Evolutionary conservation across 1,140 invertebrate genomes (phyloP).

Genomic region (Diplogasteroides magnus): DNA sequence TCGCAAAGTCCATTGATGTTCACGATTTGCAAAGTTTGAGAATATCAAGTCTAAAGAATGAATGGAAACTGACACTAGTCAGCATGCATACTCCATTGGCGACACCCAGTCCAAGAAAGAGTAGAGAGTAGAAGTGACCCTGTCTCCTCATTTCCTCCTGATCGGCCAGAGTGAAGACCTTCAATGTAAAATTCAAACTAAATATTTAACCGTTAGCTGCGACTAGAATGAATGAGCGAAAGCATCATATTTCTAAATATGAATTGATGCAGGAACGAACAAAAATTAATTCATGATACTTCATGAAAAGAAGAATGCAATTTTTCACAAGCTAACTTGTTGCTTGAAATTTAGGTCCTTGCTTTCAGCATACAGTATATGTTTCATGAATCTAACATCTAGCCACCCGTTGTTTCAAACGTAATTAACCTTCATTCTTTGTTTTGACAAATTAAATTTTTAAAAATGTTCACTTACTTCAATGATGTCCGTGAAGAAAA

Average conservation of each 20-base stretch:
- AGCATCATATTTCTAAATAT: background rate
- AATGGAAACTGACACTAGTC: too few relatives aligned
- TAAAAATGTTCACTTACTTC: conserved; percentile 4
- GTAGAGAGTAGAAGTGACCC: conserved; percentile 5
- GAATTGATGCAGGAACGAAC: conserved; percentile 2
- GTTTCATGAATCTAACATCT: too few relatives aligned
- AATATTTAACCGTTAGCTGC: background rate
- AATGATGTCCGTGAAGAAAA: background rate
- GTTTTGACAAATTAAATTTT: conserved; percentile 2
- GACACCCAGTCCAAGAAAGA: conserved; percentile 9
- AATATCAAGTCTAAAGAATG: background rate
- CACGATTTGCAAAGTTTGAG: background rate
- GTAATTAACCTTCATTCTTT: background rate
- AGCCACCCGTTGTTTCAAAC: too few relatives aligned
- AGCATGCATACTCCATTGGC: background rate
- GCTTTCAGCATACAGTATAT: too few relatives aligned
- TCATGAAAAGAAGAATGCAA: conserved; percentile 1
- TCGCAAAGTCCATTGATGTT: background rate
- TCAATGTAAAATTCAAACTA: too few relatives aligned
- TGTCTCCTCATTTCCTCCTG: background rate
- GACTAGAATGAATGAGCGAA: background rate
- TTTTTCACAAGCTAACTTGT: conserved; percentile 7
- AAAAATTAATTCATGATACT: background rate
- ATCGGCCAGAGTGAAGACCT: conserved; percentile 5
- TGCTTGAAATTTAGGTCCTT: background rate